Evolutionary conservation across 2,113 vertebrate species (phyloP).

Genomic region (Girardinichthys multiradiatus): DNA sequence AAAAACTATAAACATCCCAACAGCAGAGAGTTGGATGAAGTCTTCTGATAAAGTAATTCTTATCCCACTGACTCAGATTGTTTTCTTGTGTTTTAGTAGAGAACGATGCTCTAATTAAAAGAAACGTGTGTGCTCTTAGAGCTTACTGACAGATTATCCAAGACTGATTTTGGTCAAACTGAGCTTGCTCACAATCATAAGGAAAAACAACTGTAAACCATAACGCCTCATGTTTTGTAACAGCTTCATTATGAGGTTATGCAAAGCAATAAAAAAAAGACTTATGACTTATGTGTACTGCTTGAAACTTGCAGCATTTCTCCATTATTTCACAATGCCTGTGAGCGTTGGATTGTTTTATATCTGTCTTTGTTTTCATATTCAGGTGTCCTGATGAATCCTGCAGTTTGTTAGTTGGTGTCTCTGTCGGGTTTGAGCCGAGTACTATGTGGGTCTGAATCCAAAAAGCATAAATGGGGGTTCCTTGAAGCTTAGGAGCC

Average conservation of each 20-base stretch:
- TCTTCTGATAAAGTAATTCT: neutral
- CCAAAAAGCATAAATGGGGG: constrained; percentile 11
- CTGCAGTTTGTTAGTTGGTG: neutral
- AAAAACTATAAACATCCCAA: no score
- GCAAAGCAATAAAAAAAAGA: neutral
- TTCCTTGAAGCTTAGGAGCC: constrained; percentile 6
- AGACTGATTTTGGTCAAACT: constrained; percentile 7
- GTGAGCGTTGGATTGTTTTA: neutral
- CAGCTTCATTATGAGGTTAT: constrained; percentile 1
- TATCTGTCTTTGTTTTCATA: neutral
- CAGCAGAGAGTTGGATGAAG: neutral
- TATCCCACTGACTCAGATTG: neutral
- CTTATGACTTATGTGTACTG: neutral
- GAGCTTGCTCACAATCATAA: neutral
- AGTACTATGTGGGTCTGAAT: constrained; percentile 16
- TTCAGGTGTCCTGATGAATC: neutral
- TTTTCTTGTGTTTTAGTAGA: constrained; percentile 9
- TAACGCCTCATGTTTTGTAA: neutral
- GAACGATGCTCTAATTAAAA: neutral
- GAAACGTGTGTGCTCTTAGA: neutral
- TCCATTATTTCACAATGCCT: constrained; percentile 2
- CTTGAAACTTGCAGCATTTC: neutral
- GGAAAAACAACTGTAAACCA: neutral
- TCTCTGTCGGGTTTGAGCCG: neutral
- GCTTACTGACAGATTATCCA: neutral